Conservation (phyloP, 2,888 invertebrate species). For the Heterodera filipjevi region DNA sequence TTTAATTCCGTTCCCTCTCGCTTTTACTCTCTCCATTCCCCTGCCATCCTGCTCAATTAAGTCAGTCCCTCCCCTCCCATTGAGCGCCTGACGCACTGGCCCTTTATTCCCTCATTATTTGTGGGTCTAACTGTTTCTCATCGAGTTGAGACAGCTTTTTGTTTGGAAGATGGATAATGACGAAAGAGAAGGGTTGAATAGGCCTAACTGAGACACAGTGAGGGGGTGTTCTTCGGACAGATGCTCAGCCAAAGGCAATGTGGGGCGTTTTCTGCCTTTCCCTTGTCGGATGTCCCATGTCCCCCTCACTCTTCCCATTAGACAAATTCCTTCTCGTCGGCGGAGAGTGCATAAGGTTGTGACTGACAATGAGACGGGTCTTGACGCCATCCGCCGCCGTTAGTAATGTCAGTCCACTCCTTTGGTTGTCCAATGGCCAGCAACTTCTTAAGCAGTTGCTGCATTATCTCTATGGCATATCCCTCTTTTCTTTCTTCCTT, state of each 20-base stretch:
- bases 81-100: constrained; percentile 10
- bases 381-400: constrained; percentile 3
- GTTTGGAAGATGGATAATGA: constrained; percentile 1
- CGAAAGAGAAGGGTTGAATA: background rate
- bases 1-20: background rate
- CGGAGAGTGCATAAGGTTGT: background rate
- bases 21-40: background rate
- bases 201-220: background rate
- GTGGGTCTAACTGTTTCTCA: background rate
- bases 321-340: background rate
- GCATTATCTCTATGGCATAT: no score
- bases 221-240: constrained; percentile 5
- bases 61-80: background rate
- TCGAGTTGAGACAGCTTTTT: background rate
- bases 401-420: constrained; percentile 10
- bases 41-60: background rate
- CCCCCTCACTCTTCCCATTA: background rate
- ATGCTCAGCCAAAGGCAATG: background rate
- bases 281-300: background rate
- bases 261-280: background rate
- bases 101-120: constrained; percentile 16
- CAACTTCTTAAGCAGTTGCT: no score
- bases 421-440: background rate
- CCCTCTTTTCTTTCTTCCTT: no score
- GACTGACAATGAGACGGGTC: background rate